These are phyloP conservation scores for Phenganax subtilis DNA, from an alignment of 92 coral and sea anemone genomes.

Conservation along the genomic window DNA sequence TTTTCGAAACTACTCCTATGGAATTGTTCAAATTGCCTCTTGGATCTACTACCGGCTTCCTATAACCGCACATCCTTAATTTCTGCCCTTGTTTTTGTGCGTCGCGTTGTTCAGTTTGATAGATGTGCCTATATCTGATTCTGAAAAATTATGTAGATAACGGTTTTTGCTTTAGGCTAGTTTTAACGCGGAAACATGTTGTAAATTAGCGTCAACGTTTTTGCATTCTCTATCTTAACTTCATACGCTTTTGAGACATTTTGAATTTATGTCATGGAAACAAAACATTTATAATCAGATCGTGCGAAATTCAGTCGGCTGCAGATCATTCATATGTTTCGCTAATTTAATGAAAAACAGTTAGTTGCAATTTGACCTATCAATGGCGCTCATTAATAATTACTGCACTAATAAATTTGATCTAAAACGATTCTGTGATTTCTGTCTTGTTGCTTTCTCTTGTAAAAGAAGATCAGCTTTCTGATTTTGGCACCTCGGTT, in stretches of 20 bases:
- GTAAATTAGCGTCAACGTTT: too few relatives aligned
- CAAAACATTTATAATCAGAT: neutral
- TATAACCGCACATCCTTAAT: neutral
- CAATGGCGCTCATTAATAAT: conserved; percentile 34
- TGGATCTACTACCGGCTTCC: neutral
- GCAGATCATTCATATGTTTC: conserved; percentile 14
- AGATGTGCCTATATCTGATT: neutral
- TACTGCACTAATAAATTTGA: conserved; percentile 16
- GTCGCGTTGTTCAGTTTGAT: conserved; percentile 1
- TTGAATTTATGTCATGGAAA: too few relatives aligned
- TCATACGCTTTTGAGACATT: too few relatives aligned
- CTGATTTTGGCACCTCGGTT: neutral
- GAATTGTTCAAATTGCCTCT: neutral
- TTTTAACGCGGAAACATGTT: neutral
- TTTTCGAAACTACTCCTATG: neutral
- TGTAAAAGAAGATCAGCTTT: neutral
- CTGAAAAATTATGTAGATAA: neutral
- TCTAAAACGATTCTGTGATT: conserved; percentile 2
- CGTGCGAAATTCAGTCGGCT: conserved; percentile 8
- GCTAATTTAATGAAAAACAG: conserved; percentile 24
- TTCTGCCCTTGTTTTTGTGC: neutral
- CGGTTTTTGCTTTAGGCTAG: conserved; percentile 1
- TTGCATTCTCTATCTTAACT: too few relatives aligned
- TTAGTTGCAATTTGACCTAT: conserved; percentile 18
- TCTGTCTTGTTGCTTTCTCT: neutral